Evolutionary conservation across 2,888 invertebrate species (phyloP).

Genomic region (Nemapogon koenigi): DNA sequence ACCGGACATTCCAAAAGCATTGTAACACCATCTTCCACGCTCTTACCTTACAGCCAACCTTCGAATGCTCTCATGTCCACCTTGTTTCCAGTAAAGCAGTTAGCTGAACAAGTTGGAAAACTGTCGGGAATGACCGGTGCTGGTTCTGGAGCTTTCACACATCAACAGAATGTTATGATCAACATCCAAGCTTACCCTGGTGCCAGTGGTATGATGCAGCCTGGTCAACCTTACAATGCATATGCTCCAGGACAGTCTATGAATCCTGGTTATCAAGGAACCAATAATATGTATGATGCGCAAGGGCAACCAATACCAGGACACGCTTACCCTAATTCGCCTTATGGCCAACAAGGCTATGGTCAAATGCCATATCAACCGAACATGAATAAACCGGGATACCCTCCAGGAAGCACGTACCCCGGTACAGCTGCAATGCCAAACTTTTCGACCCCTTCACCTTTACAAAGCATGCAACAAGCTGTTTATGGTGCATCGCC

Average conservation of each 20-base stretch:
- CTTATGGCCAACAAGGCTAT: constrained; percentile 30
- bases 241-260: constrained; percentile 42
- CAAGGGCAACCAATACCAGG: constrained; percentile 38
- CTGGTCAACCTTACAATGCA: constrained; percentile 47
- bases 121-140: constrained; percentile 34
- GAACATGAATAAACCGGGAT: constrained; percentile 36
- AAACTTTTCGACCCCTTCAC: constrained; percentile 37
- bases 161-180: constrained; percentile 70
- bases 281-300: constrained; percentile 43
- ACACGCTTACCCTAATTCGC: constrained; percentile 25
- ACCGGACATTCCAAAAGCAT: constrained; percentile 62
- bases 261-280: constrained; percentile 34
- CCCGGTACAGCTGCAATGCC: constrained; percentile 15
- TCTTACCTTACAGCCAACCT: constrained; percentile 37
- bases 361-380: constrained; percentile 33
- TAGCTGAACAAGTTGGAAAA: constrained; percentile 57
- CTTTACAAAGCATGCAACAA: constrained; percentile 54
- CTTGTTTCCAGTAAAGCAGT: constrained; percentile 49
- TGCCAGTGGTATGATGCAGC: constrained; percentile 49
- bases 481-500: constrained; percentile 47
- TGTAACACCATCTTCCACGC: constrained; percentile 20
- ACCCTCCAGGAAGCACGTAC: constrained; percentile 28
- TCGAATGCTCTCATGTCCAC: constrained; percentile 40
- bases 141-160: constrained; percentile 44
- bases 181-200: constrained; percentile 70